These are phyloP conservation scores for Vireo griseus DNA, from an alignment of 2,797 vertebrate genomes.

Conservation along the genomic window DNA sequence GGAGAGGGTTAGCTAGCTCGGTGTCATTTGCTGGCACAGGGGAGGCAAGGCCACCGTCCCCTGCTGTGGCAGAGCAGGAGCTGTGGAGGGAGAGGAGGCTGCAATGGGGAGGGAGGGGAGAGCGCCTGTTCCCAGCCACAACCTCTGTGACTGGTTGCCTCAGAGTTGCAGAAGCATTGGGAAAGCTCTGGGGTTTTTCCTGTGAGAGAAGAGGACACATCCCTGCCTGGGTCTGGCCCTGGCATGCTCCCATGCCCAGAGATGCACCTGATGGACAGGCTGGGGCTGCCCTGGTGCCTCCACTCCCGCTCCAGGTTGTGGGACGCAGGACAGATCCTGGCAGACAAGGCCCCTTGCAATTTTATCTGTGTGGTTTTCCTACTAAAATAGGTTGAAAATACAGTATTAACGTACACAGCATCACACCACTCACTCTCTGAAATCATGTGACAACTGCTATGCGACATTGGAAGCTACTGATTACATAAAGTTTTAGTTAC, in stretches of 20 bases:
- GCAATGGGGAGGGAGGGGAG: not conserved
- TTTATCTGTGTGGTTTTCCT: not conserved
- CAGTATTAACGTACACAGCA: rapidly evolving
- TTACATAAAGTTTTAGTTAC: not conserved
- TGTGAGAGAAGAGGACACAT: rapidly evolving
- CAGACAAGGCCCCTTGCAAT: not conserved
- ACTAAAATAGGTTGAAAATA: not conserved
- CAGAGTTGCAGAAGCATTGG: rapidly evolving
- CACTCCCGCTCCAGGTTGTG: rapidly evolving
- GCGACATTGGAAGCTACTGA: not conserved
- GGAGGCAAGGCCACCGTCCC: not conserved
- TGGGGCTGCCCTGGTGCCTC: not conserved
- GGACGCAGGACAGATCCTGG: not conserved
- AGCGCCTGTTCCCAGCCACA: rapidly evolving
- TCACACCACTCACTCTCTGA: not conserved
- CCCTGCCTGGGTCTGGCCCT: no score
- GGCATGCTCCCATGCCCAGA: rapidly evolving
- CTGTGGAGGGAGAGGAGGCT: no score
- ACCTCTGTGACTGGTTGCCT: rapidly evolving
- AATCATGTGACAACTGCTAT: not conserved
- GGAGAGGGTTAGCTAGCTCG: not conserved
- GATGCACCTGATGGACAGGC: not conserved
- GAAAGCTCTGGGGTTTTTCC: not conserved
- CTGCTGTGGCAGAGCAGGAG: no score
- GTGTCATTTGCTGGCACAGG: rapidly evolving